Conservation (phyloP, 2,888 invertebrate genomes). For the Polyploca ridens region DNA sequence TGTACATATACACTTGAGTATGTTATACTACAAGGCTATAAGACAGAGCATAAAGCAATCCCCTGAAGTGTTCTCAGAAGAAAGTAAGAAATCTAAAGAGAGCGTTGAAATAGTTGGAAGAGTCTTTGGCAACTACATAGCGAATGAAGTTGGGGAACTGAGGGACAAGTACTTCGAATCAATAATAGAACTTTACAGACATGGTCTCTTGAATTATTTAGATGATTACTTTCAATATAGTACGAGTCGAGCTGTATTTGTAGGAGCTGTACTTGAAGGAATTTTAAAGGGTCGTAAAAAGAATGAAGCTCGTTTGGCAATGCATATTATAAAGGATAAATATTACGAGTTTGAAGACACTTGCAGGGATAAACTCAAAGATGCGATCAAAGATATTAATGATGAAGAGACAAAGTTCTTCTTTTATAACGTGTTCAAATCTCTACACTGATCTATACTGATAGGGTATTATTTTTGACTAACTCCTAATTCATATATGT, state of each 20-base stretch:
- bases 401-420: conserved; percentile 1
- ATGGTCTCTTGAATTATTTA: conserved; percentile 38
- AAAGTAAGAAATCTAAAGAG: conserved; percentile 34
- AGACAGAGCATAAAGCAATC: conserved; percentile 44
- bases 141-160: conserved; percentile 47
- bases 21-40: conserved; percentile 59
- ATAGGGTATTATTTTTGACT: no score
- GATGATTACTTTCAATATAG: conserved; percentile 21
- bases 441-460: background rate
- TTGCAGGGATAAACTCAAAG: background rate
- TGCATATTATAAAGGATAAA: background rate
- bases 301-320: background rate
- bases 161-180: conserved; percentile 50
- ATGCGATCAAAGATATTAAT: background rate
- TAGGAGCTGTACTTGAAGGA: background rate
- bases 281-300: background rate
- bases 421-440: background rate
- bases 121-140: conserved; percentile 52
- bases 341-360: background rate
- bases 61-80: conserved; percentile 46
- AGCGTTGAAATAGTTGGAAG: conserved; percentile 50
- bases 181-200: conserved; percentile 47
- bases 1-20: conserved; percentile 51
- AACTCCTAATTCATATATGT: no score
- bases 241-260: background rate